Evolutionary conservation across 2,113 vertebrate genomes (phyloP), one percentile per base, ranked within the genome.

Genomic region (Phrynosoma platyrhinos): DNA sequence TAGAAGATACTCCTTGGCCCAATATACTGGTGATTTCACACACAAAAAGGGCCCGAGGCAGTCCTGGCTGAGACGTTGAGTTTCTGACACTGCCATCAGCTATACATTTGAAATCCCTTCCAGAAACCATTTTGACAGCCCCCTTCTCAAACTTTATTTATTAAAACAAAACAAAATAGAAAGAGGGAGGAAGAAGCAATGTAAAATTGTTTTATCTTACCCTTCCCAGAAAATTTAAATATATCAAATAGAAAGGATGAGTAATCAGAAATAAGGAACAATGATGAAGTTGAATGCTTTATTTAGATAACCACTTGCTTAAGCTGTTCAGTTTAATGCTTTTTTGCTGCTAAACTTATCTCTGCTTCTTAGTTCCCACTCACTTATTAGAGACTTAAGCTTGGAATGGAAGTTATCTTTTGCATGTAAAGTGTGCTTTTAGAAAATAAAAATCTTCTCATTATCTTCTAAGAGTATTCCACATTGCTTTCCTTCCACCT

Each of bases 281-380:
- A 86, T 86, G 76, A 58, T 82, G 58, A 4, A 0, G 1, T 0
- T 74, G 71, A 66, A 88, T 32, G 62, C 30, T 87, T 88, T 74
- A 90, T 21, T 88, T 76, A 89, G 83, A 2, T 81, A 88, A 86
- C 87, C 0, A 81, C 52, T 88, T 82, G 53, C 82, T 86, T 80
- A 85, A 88, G 85, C 4, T 72, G 80, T 84, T 90, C 72, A 64
- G 10, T 84, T 69, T 84, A 58, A 84, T 30, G 72, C 3, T 82
- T 89, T 47, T 78, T 91, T 91, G 6, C 82, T 53, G 47, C 30
- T 69, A 87, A 90, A 3, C 30, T 90, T 92, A 87, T 89, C 13
- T 94, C 27, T 90, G 20, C n/a, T 92, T 92, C 62, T 75, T 88
- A 89, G 58, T 90, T 90, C 58, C 32, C 69, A 53, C 66, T 78